Base-by-base conservation (phyloP, 2,797 vertebrate genomes). In the Aeoliscus strigatus region DNA sequence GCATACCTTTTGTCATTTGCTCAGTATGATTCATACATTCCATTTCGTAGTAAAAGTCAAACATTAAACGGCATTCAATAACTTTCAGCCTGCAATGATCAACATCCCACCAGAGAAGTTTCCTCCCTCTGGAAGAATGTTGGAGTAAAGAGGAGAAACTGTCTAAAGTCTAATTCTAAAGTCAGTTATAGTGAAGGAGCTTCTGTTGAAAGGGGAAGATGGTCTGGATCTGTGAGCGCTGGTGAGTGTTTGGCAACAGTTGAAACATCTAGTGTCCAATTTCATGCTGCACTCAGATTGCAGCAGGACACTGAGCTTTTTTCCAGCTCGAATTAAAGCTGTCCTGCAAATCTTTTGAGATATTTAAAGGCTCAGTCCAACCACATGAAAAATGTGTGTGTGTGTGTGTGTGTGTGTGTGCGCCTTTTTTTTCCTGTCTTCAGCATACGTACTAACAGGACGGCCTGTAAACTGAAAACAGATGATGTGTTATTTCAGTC, bases 11-110 rank as follows among this genome's bases (percentile, higher is more conserved):
- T 32, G 48, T 49, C 39, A 21, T 31, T n/a, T 47, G 36, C 55
- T 25, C 14, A 39, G 36, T 36, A 33, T 68, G 73, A 69, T 67
- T 83, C 61, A 61, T 49, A 51, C 73, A 80, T 86, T 82, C 78
- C 72, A 36, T 52, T 49, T 14, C 31, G 8, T 23, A 6, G 16
- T n/a, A 42, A 25, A 38, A 54, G 73, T 79, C 33, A 79, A 83
- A 79, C 51, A 79, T 84, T 81, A 79, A 82, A 63, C 67, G 31
- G 9, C 27, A 37, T 34, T 42, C 36, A 60, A 33, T 28, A 32
- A 24, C 49, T 38, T 68, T 60, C 35, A 26, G 58, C 34, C 27
- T 38, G 28, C 27, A 66, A 52, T 66, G 49, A 62, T 57, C 41
- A 52, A 12, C 14, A 29, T 27, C 39, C 29, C 38, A 13, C 47